Percentiles rank a stretch among this genome's conserved stretches.
Conservation (phyloP, 2,888 invertebrate genomes). For the Apodemia zela region DNA sequence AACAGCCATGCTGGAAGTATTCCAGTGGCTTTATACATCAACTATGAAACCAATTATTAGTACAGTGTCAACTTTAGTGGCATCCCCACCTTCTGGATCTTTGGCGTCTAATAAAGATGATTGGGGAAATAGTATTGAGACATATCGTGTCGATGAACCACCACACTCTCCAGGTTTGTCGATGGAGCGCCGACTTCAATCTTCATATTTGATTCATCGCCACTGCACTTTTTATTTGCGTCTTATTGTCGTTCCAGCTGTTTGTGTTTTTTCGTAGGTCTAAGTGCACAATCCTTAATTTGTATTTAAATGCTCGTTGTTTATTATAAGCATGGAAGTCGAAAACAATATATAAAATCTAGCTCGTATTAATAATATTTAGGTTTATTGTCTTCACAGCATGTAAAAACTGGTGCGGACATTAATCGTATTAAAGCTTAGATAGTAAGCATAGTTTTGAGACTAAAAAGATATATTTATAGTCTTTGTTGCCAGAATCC, state of each 20-base stretch:
- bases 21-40: slow-evolving; percentile 73
- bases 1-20: slow-evolving; percentile 75
- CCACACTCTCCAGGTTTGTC: slow-evolving; percentile 78
- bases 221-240: slow-evolving; percentile 70
- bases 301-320: slow-evolving; percentile 24
- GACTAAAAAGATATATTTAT: neutral
- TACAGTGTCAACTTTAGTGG: slow-evolving; percentile 59
- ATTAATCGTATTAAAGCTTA: neutral
- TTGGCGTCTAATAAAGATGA: slow-evolving; percentile 64
- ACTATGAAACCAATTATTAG: slow-evolving; percentile 70
- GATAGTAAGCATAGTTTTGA: neutral
- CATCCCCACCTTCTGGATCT: slow-evolving; percentile 54
- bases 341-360: slow-evolving; percentile 17
- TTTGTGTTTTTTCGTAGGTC: slow-evolving; percentile 41
- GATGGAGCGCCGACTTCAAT: slow-evolving; percentile 66
- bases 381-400: neutral
- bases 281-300: slow-evolving; percentile 40
- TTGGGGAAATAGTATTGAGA: slow-evolving; percentile 73
- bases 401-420: neutral
- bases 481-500: too few relatives aligned
- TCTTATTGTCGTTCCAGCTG: slow-evolving; percentile 39
- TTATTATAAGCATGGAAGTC: slow-evolving; percentile 25
- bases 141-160: slow-evolving; percentile 76
- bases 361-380: slow-evolving; percentile 9
- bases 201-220: slow-evolving; percentile 55